phyloP scores from a whole-genome alignment of 2,888 invertebrate genomes.

The Oithona nana region DNA sequence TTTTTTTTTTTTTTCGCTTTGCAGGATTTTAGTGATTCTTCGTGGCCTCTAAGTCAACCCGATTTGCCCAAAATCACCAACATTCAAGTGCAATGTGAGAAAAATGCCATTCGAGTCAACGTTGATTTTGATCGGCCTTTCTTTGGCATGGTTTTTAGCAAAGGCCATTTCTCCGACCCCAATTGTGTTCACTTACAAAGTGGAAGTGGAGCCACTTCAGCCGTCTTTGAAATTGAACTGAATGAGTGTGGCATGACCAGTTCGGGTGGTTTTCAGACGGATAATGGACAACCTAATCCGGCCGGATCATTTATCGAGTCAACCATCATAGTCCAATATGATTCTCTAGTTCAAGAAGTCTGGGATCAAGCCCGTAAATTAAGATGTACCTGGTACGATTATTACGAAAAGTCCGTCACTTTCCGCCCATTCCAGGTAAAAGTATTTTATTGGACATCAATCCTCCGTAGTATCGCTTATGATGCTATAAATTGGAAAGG shows the following conservation, averaged over 20 bases:
- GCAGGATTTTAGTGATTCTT: background rate
- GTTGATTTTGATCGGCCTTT: slow-evolving; percentile 86
- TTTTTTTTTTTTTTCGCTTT: too few species aligned
- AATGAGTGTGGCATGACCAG: slow-evolving; percentile 80
- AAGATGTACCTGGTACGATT: slow-evolving; percentile 87
- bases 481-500: too few species aligned
- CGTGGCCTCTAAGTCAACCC: background rate
- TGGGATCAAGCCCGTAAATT: slow-evolving; percentile 86
- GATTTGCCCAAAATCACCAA: background rate
- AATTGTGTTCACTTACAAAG: slow-evolving; percentile 81
- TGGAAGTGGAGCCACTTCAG: slow-evolving; percentile 70
- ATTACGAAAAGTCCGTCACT: slow-evolving; percentile 83
- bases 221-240: slow-evolving; percentile 59
- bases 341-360: slow-evolving; percentile 81
- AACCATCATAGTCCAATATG: slow-evolving; percentile 73
- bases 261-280: slow-evolving; percentile 47
- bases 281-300: slow-evolving; percentile 58
- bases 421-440: slow-evolving; percentile 85
- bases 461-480: too few species aligned
- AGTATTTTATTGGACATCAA: too few species aligned
- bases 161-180: slow-evolving; percentile 44
- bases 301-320: slow-evolving; percentile 86
- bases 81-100: slow-evolving; percentile 80
- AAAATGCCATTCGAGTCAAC: slow-evolving; percentile 84
- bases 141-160: slow-evolving; percentile 88